Conservation (phyloP, 2,797 vertebrate species). For the Micrastur ruficollis region DNA sequence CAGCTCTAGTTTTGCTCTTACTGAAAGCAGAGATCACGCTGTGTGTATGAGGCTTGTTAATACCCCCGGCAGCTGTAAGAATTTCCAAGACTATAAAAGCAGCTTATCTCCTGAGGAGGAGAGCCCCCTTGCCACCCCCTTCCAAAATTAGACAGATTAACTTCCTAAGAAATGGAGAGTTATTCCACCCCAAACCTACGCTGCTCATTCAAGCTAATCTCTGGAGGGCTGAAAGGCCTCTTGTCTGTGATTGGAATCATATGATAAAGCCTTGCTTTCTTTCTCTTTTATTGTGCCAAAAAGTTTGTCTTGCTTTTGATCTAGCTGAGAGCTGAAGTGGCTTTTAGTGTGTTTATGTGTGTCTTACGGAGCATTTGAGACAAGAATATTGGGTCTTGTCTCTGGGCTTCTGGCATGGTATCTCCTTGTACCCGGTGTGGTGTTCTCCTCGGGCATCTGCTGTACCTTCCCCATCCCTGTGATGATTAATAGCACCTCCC, state of each 20-base stretch:
- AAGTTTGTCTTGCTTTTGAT: conserved; percentile 51
- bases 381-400: neutral
- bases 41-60: neutral
- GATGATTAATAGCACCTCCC: neutral
- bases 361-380: neutral
- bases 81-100: conserved; percentile 51
- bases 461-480: neutral
- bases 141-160: conserved; percentile 56
- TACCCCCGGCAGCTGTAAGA: conserved; percentile 21
- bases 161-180: conserved; percentile 46
- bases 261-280: conserved; percentile 55
- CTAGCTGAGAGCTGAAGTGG: conserved; percentile 4
- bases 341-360: conserved; percentile 3
- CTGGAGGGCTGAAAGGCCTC: conserved; percentile 51
- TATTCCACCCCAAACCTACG: neutral
- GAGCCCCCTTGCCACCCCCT: neutral
- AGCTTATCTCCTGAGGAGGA: conserved; percentile 50
- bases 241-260: conserved; percentile 65
- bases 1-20: neutral
- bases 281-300: conserved; percentile 58
- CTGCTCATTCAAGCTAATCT: conserved; percentile 44
- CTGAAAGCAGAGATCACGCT: neutral
- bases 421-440: neutral
- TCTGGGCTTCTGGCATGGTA: neutral
- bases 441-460: neutral